Evolutionary conservation across 2,888 invertebrate genomes (phyloP).

Genomic region (Caenorhabditis sp.): DNA sequence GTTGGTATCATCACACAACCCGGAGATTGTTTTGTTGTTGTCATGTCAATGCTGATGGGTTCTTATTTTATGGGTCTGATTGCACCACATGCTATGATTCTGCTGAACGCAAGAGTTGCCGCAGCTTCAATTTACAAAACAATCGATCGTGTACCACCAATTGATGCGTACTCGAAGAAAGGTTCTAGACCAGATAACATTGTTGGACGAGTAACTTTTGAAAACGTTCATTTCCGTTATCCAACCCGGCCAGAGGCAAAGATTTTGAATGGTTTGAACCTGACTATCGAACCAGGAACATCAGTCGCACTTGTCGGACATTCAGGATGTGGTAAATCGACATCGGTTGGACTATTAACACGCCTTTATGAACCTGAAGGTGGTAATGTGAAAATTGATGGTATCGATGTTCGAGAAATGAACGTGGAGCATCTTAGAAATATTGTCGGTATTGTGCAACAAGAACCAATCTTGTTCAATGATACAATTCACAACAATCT

Average conservation of each 20-base stretch:
- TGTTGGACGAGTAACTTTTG: conserved; percentile 50
- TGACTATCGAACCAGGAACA: conserved; percentile 71
- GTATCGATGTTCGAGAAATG: conserved; percentile 32
- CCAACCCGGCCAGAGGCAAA: conserved; percentile 47
- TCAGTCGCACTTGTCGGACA: conserved; percentile 75
- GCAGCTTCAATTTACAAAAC: conserved; percentile 56
- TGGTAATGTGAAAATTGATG: conserved; percentile 75
- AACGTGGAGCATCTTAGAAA: conserved; percentile 41
- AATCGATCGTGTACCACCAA: conserved; percentile 49
- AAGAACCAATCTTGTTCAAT: conserved; percentile 50
- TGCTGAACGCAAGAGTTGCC: conserved; percentile 56
- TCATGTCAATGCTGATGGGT: conserved; percentile 62
- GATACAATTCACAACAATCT: conserved; percentile 44
- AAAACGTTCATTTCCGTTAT: conserved; percentile 61
- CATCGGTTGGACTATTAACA: conserved; percentile 83
- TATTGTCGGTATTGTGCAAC: conserved; percentile 49
- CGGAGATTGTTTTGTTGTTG: conserved; percentile 66
- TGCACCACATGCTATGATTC: conserved; percentile 58
- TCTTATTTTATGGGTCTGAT: conserved; percentile 59
- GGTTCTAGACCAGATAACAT: conserved; percentile 46
- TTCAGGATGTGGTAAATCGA: conserved; percentile 77
- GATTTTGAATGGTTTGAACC: conserved; percentile 70
- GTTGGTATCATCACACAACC: conserved; percentile 48
- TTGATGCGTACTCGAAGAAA: conserved; percentile 52
- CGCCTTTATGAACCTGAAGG: conserved; percentile 77